These are phyloP conservation scores for Epiblema foenella DNA, from an alignment of 2,888 invertebrate species.

Conservation along the genomic window DNA sequence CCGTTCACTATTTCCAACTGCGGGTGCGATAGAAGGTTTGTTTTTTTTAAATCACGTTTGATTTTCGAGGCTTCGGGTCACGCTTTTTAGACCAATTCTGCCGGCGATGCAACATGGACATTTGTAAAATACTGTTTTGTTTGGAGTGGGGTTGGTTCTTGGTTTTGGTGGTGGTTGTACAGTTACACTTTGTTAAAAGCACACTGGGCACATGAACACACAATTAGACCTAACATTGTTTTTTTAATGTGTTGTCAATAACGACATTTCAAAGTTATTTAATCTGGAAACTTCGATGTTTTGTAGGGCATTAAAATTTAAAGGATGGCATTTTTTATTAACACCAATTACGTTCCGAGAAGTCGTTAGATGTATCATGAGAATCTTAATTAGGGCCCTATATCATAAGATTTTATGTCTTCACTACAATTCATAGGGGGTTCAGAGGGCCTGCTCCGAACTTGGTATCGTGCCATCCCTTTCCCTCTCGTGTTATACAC, in stretches of 20 bases:
- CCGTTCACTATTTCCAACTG: slow-evolving; percentile 91
- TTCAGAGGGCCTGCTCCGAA: too few relatives aligned
- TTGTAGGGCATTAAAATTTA: slow-evolving; percentile 38
- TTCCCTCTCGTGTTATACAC: too few relatives aligned
- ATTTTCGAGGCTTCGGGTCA: slow-evolving; percentile 31
- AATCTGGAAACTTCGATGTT: slow-evolving; percentile 33
- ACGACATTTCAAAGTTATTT: slow-evolving; percentile 16
- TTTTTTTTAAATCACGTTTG: slow-evolving; percentile 53
- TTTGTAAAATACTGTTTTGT: slow-evolving; percentile 22
- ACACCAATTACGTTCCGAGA: slow-evolving; percentile 46
- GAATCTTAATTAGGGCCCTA: slow-evolving; percentile 52
- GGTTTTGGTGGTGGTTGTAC: slow-evolving; percentile 36
- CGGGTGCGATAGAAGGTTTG: slow-evolving; percentile 91
- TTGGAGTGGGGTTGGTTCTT: slow-evolving; percentile 18
- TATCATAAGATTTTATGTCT: slow-evolving; percentile 51
- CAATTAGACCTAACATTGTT: not conserved
- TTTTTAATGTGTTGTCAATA: slow-evolving; percentile 27
- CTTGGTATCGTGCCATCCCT: too few relatives aligned
- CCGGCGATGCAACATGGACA: slow-evolving; percentile 13
- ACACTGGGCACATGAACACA: slow-evolving; percentile 16
- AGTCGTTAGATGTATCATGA: slow-evolving; percentile 48
- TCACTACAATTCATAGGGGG: slow-evolving; percentile 16
- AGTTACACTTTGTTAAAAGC: slow-evolving; percentile 12
- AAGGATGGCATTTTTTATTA: slow-evolving; percentile 37
- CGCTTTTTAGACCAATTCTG: slow-evolving; percentile 30